Percentiles rank a stretch among this genome's conserved stretches.
These are phyloP conservation scores for Hapalemur alaotrensis DNA, from an alignment of 2,797 vertebrate genomes.

Conservation along the genomic window DNA sequence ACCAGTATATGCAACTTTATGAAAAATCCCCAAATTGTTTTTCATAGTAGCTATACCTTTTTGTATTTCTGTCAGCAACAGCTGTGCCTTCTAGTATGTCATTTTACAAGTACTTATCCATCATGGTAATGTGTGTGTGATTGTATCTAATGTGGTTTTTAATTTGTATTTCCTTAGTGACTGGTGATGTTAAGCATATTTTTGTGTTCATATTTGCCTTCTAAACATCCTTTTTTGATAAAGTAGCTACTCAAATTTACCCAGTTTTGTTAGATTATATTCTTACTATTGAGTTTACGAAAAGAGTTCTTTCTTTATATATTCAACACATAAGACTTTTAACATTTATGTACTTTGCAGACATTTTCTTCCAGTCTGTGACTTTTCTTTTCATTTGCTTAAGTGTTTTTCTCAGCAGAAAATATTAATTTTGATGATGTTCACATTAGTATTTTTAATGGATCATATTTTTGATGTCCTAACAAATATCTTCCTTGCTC, in stretches of 20 bases:
- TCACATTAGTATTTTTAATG: neutral
- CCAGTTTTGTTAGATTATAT: neutral
- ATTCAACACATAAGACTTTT: neutral
- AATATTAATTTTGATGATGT: neutral
- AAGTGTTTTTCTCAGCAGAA: neutral
- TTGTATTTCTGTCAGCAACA: neutral
- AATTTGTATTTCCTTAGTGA: neutral
- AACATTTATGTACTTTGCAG: neutral
- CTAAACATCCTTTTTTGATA: neutral
- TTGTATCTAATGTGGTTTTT: neutral
- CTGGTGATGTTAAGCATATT: neutral
- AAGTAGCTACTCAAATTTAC: neutral
- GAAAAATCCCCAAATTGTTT: neutral
- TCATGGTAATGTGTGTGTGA: neutral
- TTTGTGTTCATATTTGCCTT: neutral
- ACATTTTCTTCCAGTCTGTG: neutral
- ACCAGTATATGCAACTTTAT: neutral
- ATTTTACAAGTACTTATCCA: neutral
- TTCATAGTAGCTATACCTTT: neutral
- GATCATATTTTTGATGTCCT: neutral
- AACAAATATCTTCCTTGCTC: neutral
- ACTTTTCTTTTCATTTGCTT: neutral
- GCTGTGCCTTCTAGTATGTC: neutral
- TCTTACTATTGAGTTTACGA: neutral
- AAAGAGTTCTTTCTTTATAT: neutral